A percentile compares a stretch with the other conserved stretches of the same genome.
Evolutionary conservation across 2,113 vertebrate genomes (phyloP).

Genomic region (Mirza zaza): DNA sequence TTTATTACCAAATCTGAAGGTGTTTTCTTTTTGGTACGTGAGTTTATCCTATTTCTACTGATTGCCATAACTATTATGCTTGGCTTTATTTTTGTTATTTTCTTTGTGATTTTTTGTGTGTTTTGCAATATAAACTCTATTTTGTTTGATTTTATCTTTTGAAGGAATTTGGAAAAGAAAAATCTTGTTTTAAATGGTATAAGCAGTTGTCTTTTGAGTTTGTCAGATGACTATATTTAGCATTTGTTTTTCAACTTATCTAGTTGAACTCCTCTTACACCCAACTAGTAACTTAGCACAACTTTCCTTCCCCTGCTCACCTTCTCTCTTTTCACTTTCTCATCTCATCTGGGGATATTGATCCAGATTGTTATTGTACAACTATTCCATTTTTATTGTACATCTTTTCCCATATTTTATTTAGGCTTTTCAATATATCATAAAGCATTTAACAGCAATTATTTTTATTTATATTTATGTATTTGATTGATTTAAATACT

Average conservation of each 20-base stretch:
- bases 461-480: background rate
- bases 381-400: background rate
- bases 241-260: background rate
- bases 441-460: background rate
- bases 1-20: background rate
- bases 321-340: background rate
- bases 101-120: background rate
- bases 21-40: background rate
- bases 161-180: background rate
- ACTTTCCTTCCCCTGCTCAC: background rate
- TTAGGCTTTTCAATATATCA: background rate
- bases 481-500: background rate
- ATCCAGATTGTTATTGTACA: background rate
- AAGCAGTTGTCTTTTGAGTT: background rate
- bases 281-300: background rate
- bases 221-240: background rate
- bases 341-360: background rate
- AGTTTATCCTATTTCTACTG: background rate
- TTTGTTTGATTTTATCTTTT: conserved; percentile 45
- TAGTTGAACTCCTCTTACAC: background rate
- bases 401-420: background rate
- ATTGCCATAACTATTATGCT: background rate
- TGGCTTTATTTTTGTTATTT: conserved; percentile 16
- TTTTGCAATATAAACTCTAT: background rate
- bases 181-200: background rate